Evolutionary conservation across 2,888 invertebrate genomes (phyloP), one percentile per base, ranked within the genome.

Genomic region (Hoplodrina blanda): DNA sequence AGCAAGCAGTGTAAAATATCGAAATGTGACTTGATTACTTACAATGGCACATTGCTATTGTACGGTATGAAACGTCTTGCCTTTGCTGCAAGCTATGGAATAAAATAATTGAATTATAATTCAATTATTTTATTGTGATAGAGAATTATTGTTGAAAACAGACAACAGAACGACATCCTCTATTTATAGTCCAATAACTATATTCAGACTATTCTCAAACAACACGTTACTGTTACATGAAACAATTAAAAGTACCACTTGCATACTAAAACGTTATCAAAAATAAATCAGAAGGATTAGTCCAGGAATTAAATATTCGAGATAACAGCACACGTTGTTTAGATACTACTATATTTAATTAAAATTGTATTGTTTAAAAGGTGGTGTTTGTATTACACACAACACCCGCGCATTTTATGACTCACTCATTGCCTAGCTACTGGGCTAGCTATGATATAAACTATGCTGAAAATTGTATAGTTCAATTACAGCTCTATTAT

Each of bases 231-330:
- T 37, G 17, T 37, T 62, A 33, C 60, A 72, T 77, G 78, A 52
- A 62, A 63, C 33, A 65, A 61, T 46, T 63, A 50, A 66, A 70
- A 65, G 62, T 54, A 33, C 55, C 59, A 78, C 52, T 76, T 25
- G 52, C 15, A 49, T 19, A n/a, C 20, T 55, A 55, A 13, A 44
- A 17, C 25, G 57, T 65, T 82, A 79, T 79, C 82, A 54, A 57
- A 20, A 30, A 61, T 54, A 82, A 78, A 82, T 82, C 63, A 73
- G 25, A 72, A 63, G 62, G 74, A 82, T 79, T 73, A 82, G 41
- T 76, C 17, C 30, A 63, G 37, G 62, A 76, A 80, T 80, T 76
- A 79, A 64, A 78, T 78, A 60, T 78, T 69, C 19, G 17, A 59
- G 83, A 79, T 79, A 73, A 67, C 65, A 17, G 41, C 53, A 60